Percentiles rank a stretch among this genome's conserved stretches.
phyloP scores from a whole-genome alignment of 1,140 invertebrate genomes.

The Holotrichia oblita region DNA sequence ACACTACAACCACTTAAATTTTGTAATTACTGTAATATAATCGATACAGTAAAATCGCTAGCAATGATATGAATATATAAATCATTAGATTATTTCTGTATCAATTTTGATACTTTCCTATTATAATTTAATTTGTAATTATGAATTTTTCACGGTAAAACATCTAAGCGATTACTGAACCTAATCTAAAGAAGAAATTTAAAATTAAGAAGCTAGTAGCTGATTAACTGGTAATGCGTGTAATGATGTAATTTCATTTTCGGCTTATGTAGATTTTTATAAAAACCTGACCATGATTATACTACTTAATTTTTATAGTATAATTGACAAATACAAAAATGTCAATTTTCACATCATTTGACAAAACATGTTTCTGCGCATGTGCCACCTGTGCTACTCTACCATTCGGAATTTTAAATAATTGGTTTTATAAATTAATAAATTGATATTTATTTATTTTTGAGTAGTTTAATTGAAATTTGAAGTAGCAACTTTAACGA shows the following conservation, averaged over 20 bases:
- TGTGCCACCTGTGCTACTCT: no score
- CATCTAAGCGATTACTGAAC: not conserved
- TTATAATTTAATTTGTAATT: not conserved
- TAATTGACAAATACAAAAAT: constrained; percentile 21
- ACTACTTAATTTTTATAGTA: not conserved
- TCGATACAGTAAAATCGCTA: not conserved
- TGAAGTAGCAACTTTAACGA: no score
- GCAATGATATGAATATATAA: not conserved
- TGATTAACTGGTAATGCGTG: not conserved
- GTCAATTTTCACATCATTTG: not conserved
- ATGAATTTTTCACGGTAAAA: not conserved
- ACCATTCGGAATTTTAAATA: no score
- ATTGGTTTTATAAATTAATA: no score
- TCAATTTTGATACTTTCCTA: not conserved
- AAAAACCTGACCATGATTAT: not conserved
- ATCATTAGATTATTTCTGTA: not conserved
- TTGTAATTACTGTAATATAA: constrained; percentile 14
- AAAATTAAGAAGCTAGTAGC: not conserved
- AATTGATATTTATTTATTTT: no score
- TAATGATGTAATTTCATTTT: constrained; percentile 3
- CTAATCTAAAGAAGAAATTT: not conserved
- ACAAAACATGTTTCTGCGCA: not conserved
- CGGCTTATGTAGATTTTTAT: not conserved
- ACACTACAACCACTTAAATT: not conserved
- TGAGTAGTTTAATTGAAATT: no score